These are phyloP conservation scores for Aphis gossypii DNA, from an alignment of 1,140 invertebrate genomes.

Conservation along the genomic window DNA sequence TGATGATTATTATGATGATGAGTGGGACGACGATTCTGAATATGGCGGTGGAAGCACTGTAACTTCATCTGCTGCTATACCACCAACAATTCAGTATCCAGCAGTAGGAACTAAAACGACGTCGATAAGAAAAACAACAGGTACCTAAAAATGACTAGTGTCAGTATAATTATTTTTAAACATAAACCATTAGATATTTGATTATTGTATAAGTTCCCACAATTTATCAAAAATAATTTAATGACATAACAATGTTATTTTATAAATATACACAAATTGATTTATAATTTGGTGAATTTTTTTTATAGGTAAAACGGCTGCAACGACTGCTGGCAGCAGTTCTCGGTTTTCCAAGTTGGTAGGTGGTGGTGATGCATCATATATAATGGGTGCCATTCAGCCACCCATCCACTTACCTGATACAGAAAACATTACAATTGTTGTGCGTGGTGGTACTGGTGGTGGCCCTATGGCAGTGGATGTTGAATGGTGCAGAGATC, in stretches of 20 bases:
- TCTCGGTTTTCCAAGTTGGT: slow-evolving; percentile 91
- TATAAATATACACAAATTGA: background rate
- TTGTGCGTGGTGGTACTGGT: slow-evolving; percentile 66
- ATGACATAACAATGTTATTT: background rate
- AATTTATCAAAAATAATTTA: background rate
- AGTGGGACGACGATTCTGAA: slow-evolving; percentile 90
- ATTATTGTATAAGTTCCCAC: background rate
- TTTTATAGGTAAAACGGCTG: background rate
- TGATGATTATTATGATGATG: slow-evolving; percentile 80
- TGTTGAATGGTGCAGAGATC: slow-evolving; percentile 70
- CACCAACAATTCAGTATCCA: slow-evolving; percentile 27
- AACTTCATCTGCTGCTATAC: slow-evolving; percentile 45
- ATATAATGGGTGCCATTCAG: slow-evolving; percentile 77
- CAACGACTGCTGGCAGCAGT: background rate
- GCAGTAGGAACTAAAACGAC: slow-evolving; percentile 28
- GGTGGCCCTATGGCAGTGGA: slow-evolving; percentile 66
- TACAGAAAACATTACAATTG: slow-evolving; percentile 78
- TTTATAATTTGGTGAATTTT: background rate
- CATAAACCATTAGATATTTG: background rate
- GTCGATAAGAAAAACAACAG: slow-evolving; percentile 42
- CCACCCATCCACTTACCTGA: slow-evolving; percentile 77
- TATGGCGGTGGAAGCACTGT: slow-evolving; percentile 65
- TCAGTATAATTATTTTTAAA: background rate
- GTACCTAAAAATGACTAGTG: background rate
- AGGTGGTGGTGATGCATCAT: slow-evolving; percentile 77